phyloP scores from a whole-genome alignment of 1,140 invertebrate genomes.

The Theocolax elegans region DNA sequence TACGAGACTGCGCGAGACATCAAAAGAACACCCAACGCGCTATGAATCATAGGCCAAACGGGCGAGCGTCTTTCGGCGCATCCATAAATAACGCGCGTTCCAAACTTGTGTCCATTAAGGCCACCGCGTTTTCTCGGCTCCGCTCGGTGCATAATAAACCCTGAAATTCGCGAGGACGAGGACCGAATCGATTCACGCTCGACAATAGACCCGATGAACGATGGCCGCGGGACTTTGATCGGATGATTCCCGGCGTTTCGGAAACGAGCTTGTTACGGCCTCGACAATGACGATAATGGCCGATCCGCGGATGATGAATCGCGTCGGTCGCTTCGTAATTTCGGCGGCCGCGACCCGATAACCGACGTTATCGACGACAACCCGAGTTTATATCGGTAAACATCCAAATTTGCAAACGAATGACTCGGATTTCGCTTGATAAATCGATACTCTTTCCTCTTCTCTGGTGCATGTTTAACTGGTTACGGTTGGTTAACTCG shows the following conservation, averaged over 20 bases:
- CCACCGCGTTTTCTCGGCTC: background rate
- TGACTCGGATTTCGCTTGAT: too few relatives aligned
- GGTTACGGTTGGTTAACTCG: too few relatives aligned
- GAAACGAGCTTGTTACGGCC: slow-evolving; percentile 6
- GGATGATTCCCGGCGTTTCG: background rate
- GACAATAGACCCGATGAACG: too few relatives aligned
- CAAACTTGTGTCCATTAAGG: background rate
- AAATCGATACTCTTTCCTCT: too few relatives aligned
- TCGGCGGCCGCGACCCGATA: too few relatives aligned
- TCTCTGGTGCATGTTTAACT: too few relatives aligned
- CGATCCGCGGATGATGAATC: background rate
- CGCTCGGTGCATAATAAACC: background rate
- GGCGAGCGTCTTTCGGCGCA: background rate
- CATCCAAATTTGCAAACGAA: too few relatives aligned
- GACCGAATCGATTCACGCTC: background rate
- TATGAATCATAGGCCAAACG: background rate
- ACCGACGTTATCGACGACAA: too few relatives aligned
- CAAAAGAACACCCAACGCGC: background rate
- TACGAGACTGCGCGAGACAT: background rate
- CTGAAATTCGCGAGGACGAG: background rate
- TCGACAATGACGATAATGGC: background rate
- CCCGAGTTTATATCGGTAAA: too few relatives aligned
- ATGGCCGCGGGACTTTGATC: too few relatives aligned
- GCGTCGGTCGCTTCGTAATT: background rate
- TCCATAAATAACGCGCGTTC: slow-evolving; percentile 8